Conservation (phyloP, 2,113 vertebrate genomes). For the Orcinus orca region DNA sequence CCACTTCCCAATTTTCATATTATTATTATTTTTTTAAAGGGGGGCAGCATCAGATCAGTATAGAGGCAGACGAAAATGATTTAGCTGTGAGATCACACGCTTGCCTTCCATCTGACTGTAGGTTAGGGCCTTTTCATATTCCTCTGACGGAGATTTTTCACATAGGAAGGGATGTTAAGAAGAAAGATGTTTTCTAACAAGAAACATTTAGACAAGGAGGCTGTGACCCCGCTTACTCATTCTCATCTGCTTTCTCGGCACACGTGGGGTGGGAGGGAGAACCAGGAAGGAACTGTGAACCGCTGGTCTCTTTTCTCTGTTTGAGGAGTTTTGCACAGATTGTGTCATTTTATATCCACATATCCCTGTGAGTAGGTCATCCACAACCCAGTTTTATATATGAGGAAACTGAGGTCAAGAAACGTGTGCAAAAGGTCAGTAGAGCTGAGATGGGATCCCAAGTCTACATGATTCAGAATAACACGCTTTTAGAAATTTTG, state of each 20-base stretch:
- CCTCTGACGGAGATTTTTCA: background rate
- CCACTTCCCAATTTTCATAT: background rate
- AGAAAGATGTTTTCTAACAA: conserved; percentile 49
- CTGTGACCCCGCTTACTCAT: background rate
- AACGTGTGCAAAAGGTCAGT: background rate
- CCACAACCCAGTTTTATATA: background rate
- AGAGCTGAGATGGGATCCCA: background rate
- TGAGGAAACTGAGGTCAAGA: background rate
- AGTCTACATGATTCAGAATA: background rate
- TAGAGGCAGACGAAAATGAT: background rate
- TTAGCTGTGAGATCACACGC: background rate
- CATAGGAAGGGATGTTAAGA: background rate
- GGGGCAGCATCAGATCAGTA: background rate
- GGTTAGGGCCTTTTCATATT: conserved; percentile 43
- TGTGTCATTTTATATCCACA: background rate
- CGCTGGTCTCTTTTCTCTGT: background rate
- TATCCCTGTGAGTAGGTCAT: background rate
- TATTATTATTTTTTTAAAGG: conserved; percentile 20
- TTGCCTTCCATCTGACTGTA: background rate
- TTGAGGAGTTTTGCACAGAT: background rate
- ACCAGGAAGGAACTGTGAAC: background rate
- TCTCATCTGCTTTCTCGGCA: background rate
- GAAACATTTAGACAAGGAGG: conserved; percentile 52
- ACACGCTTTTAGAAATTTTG: background rate
- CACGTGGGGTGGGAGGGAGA: rapidly evolving